phyloP scores from a whole-genome alignment of 2,888 invertebrate species.

The Tromatobia lineatoria region DNA sequence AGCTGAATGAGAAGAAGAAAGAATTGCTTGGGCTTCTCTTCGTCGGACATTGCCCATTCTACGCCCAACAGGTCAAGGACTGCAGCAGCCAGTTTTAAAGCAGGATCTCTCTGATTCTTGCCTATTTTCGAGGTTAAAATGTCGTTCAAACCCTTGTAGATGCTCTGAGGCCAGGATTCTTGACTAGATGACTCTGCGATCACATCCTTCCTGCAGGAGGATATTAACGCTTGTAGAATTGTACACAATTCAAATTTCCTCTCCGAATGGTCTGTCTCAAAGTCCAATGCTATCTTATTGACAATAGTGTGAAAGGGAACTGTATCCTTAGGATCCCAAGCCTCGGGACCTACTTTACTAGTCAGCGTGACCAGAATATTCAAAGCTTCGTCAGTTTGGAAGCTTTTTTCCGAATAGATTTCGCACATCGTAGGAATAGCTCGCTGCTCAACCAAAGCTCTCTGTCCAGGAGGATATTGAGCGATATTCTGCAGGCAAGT shows the following conservation, averaged over 20 bases:
- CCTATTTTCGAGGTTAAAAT: conserved; percentile 95
- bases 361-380: conserved; percentile 92
- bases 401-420: conserved; percentile 95
- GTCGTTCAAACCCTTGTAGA: conserved; percentile 93
- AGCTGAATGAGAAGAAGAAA: conserved; percentile 94
- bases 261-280: conserved; percentile 95
- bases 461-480: conserved; percentile 92
- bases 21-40: conserved; percentile 93
- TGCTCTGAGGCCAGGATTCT: conserved; percentile 93
- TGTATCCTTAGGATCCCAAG: conserved; percentile 92
- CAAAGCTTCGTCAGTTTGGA: conserved; percentile 95
- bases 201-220: conserved; percentile 90
- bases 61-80: conserved; percentile 93
- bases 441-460: conserved; percentile 91
- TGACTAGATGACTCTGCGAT: conserved; percentile 89
- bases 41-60: conserved; percentile 93
- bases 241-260: conserved; percentile 95
- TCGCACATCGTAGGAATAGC: conserved; percentile 94
- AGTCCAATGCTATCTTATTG: conserved; percentile 94
- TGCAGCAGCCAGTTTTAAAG: conserved; percentile 93
- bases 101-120: conserved; percentile 95
- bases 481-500: conserved; percentile 94
- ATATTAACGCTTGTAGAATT: conserved; percentile 91
- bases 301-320: conserved; percentile 93
- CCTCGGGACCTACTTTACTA: conserved; percentile 89